A percentile compares a stretch with the other conserved stretches of the same genome.
These are phyloP conservation scores for Copsychus sechellarum DNA, from an alignment of 2,113 vertebrate species.

Conservation along the genomic window DNA sequence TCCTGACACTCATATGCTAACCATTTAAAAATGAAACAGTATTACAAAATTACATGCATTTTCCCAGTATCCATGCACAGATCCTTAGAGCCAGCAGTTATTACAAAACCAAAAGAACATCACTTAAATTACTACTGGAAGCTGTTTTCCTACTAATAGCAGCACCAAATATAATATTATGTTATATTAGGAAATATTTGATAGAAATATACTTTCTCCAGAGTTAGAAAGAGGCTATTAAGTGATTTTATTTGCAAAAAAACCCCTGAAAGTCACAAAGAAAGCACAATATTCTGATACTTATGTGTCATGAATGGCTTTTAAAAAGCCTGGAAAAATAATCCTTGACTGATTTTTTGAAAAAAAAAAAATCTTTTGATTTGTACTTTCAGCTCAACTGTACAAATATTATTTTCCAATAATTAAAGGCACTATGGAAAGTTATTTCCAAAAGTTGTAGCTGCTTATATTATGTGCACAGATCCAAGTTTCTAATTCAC, in stretches of 20 bases:
- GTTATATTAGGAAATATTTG: not conserved
- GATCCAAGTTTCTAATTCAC: not conserved
- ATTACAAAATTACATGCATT: constrained; percentile 24
- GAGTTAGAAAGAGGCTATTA: not conserved
- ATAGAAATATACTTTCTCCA: not conserved
- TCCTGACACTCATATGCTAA: constrained; percentile 14
- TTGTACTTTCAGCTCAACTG: not conserved
- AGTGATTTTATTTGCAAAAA: not conserved
- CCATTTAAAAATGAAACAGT: constrained; percentile 52
- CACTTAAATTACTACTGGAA: constrained; percentile 38
- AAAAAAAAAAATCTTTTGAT: not conserved
- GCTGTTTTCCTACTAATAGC: constrained; percentile 10
- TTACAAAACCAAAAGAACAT: constrained; percentile 56
- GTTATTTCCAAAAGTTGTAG: not conserved
- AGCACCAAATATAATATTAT: not conserved
- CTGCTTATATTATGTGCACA: not conserved
- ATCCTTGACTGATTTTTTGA: not conserved
- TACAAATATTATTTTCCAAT: not conserved
- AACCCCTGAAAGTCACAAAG: not conserved
- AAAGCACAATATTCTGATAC: not conserved
- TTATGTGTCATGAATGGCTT: not conserved
- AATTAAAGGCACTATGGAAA: not conserved
- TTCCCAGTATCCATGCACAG: constrained; percentile 31
- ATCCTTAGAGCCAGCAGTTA: constrained; percentile 55
- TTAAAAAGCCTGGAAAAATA: not conserved